Base-by-base conservation (phyloP, 2,113 vertebrate genomes). In the Vireo altiloquus region DNA sequence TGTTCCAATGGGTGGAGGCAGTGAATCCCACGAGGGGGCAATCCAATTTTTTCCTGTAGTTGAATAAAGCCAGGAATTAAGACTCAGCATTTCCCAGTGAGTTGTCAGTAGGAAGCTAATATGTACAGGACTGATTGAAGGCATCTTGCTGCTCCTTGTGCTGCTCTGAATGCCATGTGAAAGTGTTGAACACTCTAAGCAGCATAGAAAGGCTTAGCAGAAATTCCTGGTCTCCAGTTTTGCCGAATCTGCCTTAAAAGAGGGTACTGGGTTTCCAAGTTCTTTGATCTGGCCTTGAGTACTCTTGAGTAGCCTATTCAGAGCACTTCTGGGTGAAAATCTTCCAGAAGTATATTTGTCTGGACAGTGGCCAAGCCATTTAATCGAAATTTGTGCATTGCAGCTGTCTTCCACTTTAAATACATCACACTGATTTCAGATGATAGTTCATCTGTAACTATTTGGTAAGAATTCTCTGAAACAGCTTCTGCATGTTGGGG, bases 361-460 rank as follows among this genome's bases (percentile, higher is more conserved):
- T 93, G 53, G 33, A 49, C 40, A 75, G 59, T 9, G 64, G 44
- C 57, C 80, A 68, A 70, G 65, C 4, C 20, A 21, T 89, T 74
- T 63, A 52, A 84, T 66, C 22, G 17, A 82, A 68, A 94, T 65
- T 47, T 39, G 1, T 66, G 37, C 65, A 27, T 46, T 89, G 44
- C 75, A 88, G 37, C 60, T 83, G 68, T 35, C 69, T 93, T 92
- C 47, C 42, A 11, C 66, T 89, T 94, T 83, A 92, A 87, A 82
- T 75, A 82, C 20, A 64, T 57, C n/a, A 46, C 22, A 53, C 59
- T 89, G 53, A 90, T 89, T 81, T 92, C 68, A 74, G 42, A 46
- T 59, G 70, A 70, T 91, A 56, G 74, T 72, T 88, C 69, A 74
- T 82, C 72, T 94, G 69, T 70, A 95, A 64, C 49, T 82, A 28